phyloP scores from a whole-genome alignment of 2,797 vertebrate genomes.

The Manis crassicaudata region DNA sequence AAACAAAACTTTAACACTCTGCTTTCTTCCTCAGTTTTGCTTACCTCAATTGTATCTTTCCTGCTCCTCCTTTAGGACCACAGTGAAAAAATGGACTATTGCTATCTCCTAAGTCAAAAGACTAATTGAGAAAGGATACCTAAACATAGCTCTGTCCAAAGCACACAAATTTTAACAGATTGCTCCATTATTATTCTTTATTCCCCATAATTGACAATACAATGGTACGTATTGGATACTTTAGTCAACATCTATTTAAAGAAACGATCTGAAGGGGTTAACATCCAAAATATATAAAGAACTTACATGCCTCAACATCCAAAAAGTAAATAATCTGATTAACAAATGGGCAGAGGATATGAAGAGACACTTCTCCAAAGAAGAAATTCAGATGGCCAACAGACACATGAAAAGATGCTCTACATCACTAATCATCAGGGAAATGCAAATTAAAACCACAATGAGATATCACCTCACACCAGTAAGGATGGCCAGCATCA shows the following conservation, averaged over 20 bases:
- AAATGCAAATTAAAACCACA: no score
- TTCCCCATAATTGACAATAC: neutral
- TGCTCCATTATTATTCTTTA: neutral
- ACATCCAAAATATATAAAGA: no score
- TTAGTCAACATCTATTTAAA: neutral
- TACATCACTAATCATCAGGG: no score
- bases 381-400: no score
- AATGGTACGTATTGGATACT: neutral
- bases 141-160: neutral
- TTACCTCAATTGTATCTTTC: neutral
- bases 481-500: no score
- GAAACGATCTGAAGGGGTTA: neutral
- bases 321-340: no score
- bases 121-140: neutral
- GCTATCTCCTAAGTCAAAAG: neutral
- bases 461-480: no score
- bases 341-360: no score
- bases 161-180: neutral
- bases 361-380: no score
- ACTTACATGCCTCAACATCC: no score
- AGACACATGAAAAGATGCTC: no score
- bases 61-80: neutral
- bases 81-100: slow-evolving; percentile 25
- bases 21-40: neutral
- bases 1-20: neutral